These are phyloP conservation scores for Drosophila neotestacea DNA, from an alignment of 2,888 invertebrate species.

Conservation along the genomic window DNA sequence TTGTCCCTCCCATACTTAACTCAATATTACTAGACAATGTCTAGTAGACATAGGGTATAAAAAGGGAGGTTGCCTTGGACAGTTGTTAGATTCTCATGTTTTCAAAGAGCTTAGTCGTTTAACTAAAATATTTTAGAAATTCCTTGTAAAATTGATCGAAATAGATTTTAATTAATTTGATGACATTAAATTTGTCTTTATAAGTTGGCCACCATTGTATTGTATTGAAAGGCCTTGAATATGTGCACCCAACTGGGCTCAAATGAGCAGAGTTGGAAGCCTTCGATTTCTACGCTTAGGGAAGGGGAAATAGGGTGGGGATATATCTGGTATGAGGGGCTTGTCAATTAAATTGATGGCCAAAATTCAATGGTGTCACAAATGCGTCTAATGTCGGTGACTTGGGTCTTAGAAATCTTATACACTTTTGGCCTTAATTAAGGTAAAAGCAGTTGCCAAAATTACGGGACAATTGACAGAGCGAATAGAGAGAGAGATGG, in stretches of 20 bases:
- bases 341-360: slow-evolving; percentile 52
- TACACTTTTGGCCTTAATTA: slow-evolving; percentile 42
- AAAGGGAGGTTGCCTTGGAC: not conserved
- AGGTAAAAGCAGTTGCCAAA: slow-evolving; percentile 46
- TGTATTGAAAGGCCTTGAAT: slow-evolving; percentile 14
- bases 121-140: not conserved
- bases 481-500: not conserved
- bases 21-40: not conserved
- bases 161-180: slow-evolving; percentile 45
- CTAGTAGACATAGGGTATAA: not conserved
- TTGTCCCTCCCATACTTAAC: not conserved
- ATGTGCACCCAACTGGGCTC: slow-evolving; percentile 1
- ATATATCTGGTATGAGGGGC: not conserved
- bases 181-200: slow-evolving; percentile 12
- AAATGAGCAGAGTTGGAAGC: not conserved
- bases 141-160: slow-evolving; percentile 5
- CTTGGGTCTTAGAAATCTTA: not conserved
- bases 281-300: not conserved
- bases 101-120: not conserved
- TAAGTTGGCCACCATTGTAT: not conserved
- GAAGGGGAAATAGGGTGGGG: not conserved
- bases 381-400: slow-evolving; percentile 14
- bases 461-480: not conserved
- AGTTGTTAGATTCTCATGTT: not conserved
- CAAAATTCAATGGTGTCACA: slow-evolving; percentile 37